Conservation (phyloP, 2,797 vertebrate genomes). For the Falco peregrinus region DNA sequence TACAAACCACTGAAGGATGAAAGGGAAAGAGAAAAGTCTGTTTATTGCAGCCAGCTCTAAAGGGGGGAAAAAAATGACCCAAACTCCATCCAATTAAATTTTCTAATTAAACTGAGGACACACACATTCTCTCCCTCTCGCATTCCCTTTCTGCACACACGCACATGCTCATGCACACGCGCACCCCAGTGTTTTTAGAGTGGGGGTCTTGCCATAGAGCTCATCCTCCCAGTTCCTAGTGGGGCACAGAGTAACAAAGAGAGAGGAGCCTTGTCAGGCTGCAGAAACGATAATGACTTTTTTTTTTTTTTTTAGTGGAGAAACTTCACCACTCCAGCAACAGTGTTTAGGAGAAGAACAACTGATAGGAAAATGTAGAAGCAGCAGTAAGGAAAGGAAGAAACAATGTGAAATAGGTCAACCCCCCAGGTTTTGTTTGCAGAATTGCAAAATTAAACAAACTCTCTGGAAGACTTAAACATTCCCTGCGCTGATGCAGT, state of each 20-base stretch:
- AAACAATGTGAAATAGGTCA: not conserved
- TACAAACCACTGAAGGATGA: conserved; percentile 64
- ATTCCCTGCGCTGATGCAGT: not conserved
- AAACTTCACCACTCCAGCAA: not conserved
- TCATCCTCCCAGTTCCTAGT: not conserved
- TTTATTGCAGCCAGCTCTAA: conserved; percentile 63
- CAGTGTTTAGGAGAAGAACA: not conserved
- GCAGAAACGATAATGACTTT: not conserved
- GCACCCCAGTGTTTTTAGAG: not conserved
- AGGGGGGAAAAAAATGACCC: conserved; percentile 8
- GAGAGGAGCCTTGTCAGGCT: not conserved
- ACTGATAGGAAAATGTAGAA: not conserved
- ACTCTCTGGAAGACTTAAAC: not conserved
- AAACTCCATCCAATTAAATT: conserved; percentile 61
- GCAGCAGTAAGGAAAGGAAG: not conserved
- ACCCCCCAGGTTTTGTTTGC: not conserved
- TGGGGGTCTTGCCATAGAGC: not conserved
- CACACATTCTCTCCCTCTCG: not conserved
- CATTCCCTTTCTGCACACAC: not conserved
- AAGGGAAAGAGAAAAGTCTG: conserved; percentile 64
- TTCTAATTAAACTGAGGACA: conserved; percentile 66
- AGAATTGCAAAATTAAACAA: not conserved
- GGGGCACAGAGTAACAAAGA: not conserved
- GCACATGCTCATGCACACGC: not conserved
- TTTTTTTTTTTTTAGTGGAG: not conserved